A percentile compares a stretch with the other conserved stretches of the same genome.
Conservation (phyloP, 2,113 vertebrate species). For the Ptilonorhynchus violaceus region DNA sequence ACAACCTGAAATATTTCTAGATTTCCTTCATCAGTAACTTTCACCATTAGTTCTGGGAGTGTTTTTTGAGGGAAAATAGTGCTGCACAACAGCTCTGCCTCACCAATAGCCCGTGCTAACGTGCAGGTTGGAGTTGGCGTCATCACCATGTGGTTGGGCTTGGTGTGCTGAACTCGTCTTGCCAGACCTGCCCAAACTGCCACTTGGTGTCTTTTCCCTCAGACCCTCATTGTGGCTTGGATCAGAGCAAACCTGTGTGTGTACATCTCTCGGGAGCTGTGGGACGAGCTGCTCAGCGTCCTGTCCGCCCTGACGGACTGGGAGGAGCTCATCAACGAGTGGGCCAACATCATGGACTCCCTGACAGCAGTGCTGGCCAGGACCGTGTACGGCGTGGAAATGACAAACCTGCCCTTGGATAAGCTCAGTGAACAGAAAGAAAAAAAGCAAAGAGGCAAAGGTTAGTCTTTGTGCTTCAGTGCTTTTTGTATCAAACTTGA, state of each 20-base stretch:
- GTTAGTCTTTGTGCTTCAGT: conserved; percentile 54
- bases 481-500: not conserved
- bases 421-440: conserved; percentile 98
- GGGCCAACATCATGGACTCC: conserved; percentile 98
- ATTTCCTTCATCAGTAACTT: not conserved
- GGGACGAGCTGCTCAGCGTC: conserved; percentile 93
- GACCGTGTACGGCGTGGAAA: conserved; percentile 91
- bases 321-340: conserved; percentile 94
- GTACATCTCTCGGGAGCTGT: conserved; percentile 94
- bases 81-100: not conserved
- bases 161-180: not conserved
- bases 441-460: conserved; percentile 94
- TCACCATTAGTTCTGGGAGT: not conserved
- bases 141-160: fast-evolving
- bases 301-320: conserved; percentile 92
- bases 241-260: conserved; percentile 94
- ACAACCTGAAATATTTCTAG: not conserved
- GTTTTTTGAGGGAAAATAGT: not conserved
- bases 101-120: fast-evolving
- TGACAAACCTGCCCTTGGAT: conserved; percentile 92
- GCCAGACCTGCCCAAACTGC: not conserved
- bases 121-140: fast-evolving
- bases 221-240: conserved; percentile 98
- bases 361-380: conserved; percentile 91
- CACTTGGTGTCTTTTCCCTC: not conserved